These are phyloP conservation scores for Pollachius pollachius DNA, from an alignment of 2,113 vertebrate species.

Conservation along the genomic window DNA sequence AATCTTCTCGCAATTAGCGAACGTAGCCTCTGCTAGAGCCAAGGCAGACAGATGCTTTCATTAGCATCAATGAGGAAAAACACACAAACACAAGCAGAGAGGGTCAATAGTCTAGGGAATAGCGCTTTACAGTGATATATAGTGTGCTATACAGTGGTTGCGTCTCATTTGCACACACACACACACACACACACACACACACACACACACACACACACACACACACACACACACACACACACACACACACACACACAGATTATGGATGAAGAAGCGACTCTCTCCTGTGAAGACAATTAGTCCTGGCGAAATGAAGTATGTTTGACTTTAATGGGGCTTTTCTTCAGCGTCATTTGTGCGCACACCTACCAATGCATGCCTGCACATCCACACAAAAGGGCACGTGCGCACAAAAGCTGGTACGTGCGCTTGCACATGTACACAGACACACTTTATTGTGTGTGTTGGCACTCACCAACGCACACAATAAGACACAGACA, in stretches of 20 bases:
- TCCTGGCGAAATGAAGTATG: too few species aligned
- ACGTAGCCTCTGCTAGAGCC: slow-evolving; percentile 36
- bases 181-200: neutral
- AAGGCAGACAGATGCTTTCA: slow-evolving; percentile 63
- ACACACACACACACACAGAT: too few species aligned
- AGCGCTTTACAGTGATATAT: slow-evolving; percentile 52
- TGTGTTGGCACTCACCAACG: too few species aligned
- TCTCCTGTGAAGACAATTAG: too few species aligned
- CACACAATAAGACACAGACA: neutral
- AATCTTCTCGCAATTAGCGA: slow-evolving; percentile 52
- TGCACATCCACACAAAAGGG: neutral
- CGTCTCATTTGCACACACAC: neutral
- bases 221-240: too few species aligned
- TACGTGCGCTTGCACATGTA: neutral
- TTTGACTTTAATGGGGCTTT: too few species aligned
- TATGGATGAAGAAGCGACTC: too few species aligned
- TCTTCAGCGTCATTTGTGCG: too few species aligned
- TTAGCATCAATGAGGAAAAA: slow-evolving; percentile 55
- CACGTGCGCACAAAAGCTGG: slow-evolving; percentile 6
- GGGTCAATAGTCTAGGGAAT: slow-evolving; percentile 58
- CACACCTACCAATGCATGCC: neutral
- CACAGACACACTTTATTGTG: neutral
- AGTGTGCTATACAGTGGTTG: slow-evolving; percentile 25
- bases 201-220: too few species aligned
- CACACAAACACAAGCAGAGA: slow-evolving; percentile 57